Evolutionary conservation across 2,113 vertebrate genomes (phyloP).

Genomic region (Ovibos moschatus): DNA sequence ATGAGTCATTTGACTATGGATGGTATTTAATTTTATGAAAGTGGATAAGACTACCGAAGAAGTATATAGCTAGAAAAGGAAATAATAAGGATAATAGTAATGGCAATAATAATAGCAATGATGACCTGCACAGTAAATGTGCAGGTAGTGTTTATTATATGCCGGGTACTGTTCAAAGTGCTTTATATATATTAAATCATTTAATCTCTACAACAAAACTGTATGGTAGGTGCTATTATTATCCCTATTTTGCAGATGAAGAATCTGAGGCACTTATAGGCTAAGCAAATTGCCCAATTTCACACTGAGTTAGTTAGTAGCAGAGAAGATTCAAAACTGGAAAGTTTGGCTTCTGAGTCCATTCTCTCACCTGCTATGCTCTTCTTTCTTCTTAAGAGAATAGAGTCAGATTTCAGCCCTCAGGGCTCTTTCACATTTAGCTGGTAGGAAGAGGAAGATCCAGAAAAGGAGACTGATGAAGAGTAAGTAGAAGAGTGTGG

Average conservation of each 20-base stretch:
- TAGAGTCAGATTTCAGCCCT: background rate
- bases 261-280: background rate
- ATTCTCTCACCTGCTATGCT: background rate
- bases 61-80: background rate
- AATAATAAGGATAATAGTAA: background rate
- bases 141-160: background rate
- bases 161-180: background rate
- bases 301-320: background rate
- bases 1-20: conserved; percentile 6
- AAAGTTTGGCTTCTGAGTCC: background rate
- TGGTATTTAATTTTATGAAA: conserved; percentile 5
- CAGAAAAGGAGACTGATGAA: background rate
- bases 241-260: background rate
- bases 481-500: background rate
- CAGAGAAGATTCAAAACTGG: background rate
- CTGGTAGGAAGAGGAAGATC: background rate
- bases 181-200: background rate
- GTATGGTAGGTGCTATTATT: background rate
- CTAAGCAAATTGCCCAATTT: background rate
- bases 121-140: background rate
- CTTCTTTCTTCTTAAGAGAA: background rate
- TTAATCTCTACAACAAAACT: background rate
- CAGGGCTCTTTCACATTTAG: background rate
- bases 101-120: background rate
- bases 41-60: background rate